Percentiles rank a stretch among this genome's conserved stretches.
Evolutionary conservation across 2,888 invertebrate genomes (phyloP).

Genomic region (Drymonia ruficornis): DNA sequence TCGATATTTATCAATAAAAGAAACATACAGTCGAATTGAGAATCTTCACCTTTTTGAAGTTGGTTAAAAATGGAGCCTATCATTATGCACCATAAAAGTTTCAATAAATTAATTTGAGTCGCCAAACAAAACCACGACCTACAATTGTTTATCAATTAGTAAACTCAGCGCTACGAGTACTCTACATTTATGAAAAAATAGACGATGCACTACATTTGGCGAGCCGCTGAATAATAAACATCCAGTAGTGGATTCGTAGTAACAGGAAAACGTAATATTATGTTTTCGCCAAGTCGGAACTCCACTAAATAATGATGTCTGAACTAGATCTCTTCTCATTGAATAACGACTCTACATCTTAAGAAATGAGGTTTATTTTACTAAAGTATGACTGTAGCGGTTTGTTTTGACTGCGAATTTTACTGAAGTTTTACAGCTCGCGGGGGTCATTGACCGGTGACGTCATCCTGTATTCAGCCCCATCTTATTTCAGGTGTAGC

Average conservation of each 20-base stretch:
- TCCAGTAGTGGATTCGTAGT: slow-evolving; percentile 36
- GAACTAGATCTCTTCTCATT: slow-evolving; percentile 14
- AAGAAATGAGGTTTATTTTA: slow-evolving; percentile 35
- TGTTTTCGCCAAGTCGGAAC: slow-evolving; percentile 37
- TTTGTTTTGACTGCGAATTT: slow-evolving; percentile 79
- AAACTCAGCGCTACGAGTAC: background rate
- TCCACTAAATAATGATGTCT: slow-evolving; percentile 33
- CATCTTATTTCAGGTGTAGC: slow-evolving; percentile 40
- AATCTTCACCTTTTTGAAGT: too few species aligned
- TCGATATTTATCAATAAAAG: too few species aligned
- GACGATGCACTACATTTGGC: slow-evolving; percentile 10
- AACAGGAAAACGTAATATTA: slow-evolving; percentile 53
- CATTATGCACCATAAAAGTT: background rate
- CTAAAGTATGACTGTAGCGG: slow-evolving; percentile 23
- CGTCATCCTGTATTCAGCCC: slow-evolving; percentile 58
- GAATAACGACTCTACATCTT: slow-evolving; percentile 33
- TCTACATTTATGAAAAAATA: background rate
- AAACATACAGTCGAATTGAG: too few species aligned
- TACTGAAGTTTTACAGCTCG: slow-evolving; percentile 62
- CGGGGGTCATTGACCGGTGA: slow-evolving; percentile 68
- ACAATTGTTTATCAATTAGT: background rate
- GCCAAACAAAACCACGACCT: too few species aligned
- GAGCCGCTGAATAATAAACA: slow-evolving; percentile 39
- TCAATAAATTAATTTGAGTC: background rate
- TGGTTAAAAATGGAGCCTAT: too few species aligned